Evolutionary conservation across 2,888 invertebrate genomes (phyloP).

Genomic region (Diarsia rubi): DNA sequence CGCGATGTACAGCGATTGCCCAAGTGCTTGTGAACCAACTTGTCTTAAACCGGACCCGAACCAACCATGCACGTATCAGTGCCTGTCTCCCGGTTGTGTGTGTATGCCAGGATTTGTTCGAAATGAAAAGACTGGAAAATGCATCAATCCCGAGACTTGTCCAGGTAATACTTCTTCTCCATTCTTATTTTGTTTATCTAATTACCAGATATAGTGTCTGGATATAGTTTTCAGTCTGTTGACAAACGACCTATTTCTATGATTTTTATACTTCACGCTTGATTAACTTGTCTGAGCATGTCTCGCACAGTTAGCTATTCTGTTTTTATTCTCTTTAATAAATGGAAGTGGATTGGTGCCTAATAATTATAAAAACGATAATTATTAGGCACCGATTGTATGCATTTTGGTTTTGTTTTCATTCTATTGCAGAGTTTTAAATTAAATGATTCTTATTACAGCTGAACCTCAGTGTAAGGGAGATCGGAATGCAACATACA

Average conservation of each 20-base stretch:
- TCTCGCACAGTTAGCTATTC: background rate
- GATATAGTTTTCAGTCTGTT: background rate
- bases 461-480: conserved; percentile 29
- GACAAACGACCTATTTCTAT: background rate
- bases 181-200: too few species aligned
- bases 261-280: background rate
- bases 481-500: conserved; percentile 29
- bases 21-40: conserved; percentile 26
- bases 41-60: conserved; percentile 6
- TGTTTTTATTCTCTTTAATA: background rate
- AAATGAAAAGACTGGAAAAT: conserved; percentile 3
- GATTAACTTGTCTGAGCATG: background rate
- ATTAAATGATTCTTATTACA: background rate
- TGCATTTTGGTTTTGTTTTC: background rate
- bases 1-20: conserved; percentile 8
- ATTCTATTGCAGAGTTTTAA: background rate
- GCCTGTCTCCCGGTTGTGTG: conserved; percentile 11
- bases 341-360: background rate
- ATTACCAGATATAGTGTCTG: too few species aligned
- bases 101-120: conserved; percentile 20
- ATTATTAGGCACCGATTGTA: background rate
- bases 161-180: conserved; percentile 12
- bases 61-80: conserved; percentile 18
- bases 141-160: conserved; percentile 15
- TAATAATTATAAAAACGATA: too few species aligned